Evolutionary conservation across 2,888 invertebrate genomes (phyloP).

Genomic region (Euphydryas editha): DNA sequence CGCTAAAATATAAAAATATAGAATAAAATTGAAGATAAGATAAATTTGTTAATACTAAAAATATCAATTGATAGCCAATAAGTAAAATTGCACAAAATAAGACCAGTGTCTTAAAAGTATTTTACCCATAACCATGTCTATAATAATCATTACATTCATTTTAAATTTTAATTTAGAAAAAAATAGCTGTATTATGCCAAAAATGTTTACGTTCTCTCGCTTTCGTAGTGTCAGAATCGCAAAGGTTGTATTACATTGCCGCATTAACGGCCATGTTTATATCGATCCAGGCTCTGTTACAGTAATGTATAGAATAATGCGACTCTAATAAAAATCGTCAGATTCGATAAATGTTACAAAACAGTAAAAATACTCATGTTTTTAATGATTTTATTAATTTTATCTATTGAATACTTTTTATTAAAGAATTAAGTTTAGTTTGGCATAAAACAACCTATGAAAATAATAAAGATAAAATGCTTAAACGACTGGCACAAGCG

Average conservation of each 20-base stretch:
- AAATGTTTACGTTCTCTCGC: background rate
- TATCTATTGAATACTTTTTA: no score
- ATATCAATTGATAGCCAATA: background rate
- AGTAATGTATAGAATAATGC: conserved; percentile 17
- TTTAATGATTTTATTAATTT: no score
- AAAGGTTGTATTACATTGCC: conserved; percentile 9
- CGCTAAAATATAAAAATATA: no score
- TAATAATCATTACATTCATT: background rate
- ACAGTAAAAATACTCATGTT: no score
- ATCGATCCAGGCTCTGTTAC: background rate
- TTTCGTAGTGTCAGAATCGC: background rate
- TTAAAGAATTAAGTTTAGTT: no score
- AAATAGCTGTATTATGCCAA: background rate
- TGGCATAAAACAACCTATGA: background rate
- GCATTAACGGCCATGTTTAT: background rate
- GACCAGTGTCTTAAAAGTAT: no score
- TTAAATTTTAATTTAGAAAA: background rate
- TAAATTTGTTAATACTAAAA: background rate
- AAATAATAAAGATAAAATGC: background rate
- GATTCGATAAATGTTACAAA: no score
- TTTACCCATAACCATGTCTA: no score
- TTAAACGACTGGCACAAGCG: conserved; percentile 5
- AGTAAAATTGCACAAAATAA: background rate
- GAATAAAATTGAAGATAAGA: conserved; percentile 7
- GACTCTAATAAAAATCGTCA: background rate